Percentiles rank a stretch among this genome's conserved stretches.
Evolutionary conservation across 2,888 invertebrate genomes (phyloP).

Genomic region (Acanthococcus lagerstroemiae): DNA sequence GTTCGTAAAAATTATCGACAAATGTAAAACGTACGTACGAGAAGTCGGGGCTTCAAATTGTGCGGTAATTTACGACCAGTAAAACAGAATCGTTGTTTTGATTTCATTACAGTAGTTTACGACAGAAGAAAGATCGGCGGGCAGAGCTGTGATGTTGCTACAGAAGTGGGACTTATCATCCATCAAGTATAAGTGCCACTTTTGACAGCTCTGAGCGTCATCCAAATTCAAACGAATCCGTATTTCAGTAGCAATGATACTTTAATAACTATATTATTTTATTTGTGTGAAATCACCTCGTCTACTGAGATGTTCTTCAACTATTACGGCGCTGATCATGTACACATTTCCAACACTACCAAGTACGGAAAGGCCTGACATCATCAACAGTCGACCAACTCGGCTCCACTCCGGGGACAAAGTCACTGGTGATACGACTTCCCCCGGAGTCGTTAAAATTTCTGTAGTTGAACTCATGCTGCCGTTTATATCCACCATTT

Average conservation of each 20-base stretch:
- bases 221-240: neutral
- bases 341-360: slow-evolving; percentile 66
- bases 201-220: too few relatives aligned
- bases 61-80: too few relatives aligned
- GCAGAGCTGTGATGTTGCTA: too few relatives aligned
- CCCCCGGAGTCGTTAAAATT: neutral
- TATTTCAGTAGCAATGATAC: neutral
- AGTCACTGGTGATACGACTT: slow-evolving; percentile 53
- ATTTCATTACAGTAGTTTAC: too few relatives aligned
- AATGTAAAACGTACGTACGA: too few relatives aligned
- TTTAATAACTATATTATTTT: slow-evolving; percentile 29
- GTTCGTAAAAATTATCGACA: too few relatives aligned
- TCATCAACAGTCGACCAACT: slow-evolving; percentile 53
- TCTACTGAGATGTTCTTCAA: slow-evolving; percentile 58
- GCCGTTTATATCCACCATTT: neutral
- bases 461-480: neutral
- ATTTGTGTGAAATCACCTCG: too few relatives aligned
- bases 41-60: too few relatives aligned
- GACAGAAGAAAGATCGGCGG: too few relatives aligned
- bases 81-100: too few relatives aligned
- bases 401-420: slow-evolving; percentile 58
- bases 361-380: slow-evolving; percentile 54
- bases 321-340: slow-evolving; percentile 63
- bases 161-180: too few relatives aligned
- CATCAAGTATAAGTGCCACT: too few relatives aligned